Base-by-base conservation (phyloP, 2,797 vertebrate species). In the Notolepis coatsorum region DNA sequence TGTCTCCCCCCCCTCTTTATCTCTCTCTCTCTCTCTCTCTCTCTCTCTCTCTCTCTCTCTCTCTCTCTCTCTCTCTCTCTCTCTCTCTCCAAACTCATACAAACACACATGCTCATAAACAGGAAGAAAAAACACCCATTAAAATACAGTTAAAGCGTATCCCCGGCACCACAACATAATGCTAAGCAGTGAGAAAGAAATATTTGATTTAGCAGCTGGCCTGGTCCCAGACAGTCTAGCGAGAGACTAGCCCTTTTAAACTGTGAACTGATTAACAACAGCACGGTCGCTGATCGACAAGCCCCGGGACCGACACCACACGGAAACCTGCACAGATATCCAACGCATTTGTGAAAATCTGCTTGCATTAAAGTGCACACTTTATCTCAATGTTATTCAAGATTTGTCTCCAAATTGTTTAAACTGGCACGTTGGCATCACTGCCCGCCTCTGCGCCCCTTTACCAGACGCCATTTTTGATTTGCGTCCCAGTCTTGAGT, bases 201-300 rank as follows among this genome's bases (percentile, higher is more conserved):
- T 51, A 77, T 77, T 71, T 80, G 74, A 78, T 79, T 84, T 68
- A 77, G 65, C 72, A 61, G 72, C 73, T 64, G 31, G 54, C 0
- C 50, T 13, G 23, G 12, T 35, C 20, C 70, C 49, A 75, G 60
- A 72, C 58, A 62, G 63, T 41, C 51, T 38, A 31, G 73, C 27
- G 39, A 48, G 27, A 59, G 70, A 69, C 30, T 20, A 48, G 41
- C 31, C 53, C 50, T n/a, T 74, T 73, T 64, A 53, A 65, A 57
- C 45, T 51, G 37, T 46, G 50, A 51, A 53, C 52, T 65, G 60
- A 51, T 59, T 30, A 46, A 68, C 77, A 63, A 65, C 76, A 31
- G 48, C n/a, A n/a, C n/a, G n/a, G n/a, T n/a, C 21, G 46, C 50
- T 52, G 50, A 55, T 28, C 24, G 37, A 55, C 38, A 51, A 1